Evolutionary conservation across 2,113 vertebrate genomes (phyloP), one percentile per base, ranked within the genome.

Genomic region (Hippocampus comes): DNA sequence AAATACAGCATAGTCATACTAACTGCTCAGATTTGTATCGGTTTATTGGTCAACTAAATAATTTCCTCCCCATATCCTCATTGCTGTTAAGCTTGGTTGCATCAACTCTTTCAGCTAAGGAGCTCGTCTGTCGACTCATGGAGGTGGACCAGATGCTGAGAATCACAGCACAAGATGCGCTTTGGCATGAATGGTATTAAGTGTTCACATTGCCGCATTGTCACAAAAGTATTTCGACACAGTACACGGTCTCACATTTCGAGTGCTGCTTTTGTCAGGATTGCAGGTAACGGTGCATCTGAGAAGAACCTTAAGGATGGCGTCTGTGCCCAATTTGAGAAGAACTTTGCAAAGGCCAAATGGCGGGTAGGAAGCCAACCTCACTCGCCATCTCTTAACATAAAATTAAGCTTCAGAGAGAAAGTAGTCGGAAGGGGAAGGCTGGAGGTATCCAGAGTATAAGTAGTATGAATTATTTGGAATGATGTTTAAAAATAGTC

Each of bases 341-440:
- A 95, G 87, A 95, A 95, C 86, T 95, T 95, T 84, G 94, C 94
- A 49, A 95, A 95, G 78, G 93, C 94, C 78, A 95, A 95, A 53
- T 95, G 94, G 94, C 87, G 93, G 93, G 94, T 95, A 90, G 84
- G 93, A 81, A 55, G 48, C 73, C 38, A 63, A 59, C 48, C 15
- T 67, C 30, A n/a, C 42, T 48, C 15, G 21, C 18, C 18, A 25
- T 68, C 9, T 60, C 23, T 43, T 43, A 55, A 10, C 21, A 20
- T 15, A 21, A 68, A 49, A 65, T 27, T 53, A 66, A 67, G 30
- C 27, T 64, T 25, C 46, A 43, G 46, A 59, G 15, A 48, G 42
- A 60, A 51, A 49, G 3, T 15, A 66, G 11, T 38, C 75, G 15
- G 42, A 63, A 72, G 34, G 30, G 55, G 27, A 76, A 68, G 53